These are phyloP conservation scores for Agrochola lota DNA, from an alignment of 2,888 invertebrate species.

Conservation along the genomic window DNA sequence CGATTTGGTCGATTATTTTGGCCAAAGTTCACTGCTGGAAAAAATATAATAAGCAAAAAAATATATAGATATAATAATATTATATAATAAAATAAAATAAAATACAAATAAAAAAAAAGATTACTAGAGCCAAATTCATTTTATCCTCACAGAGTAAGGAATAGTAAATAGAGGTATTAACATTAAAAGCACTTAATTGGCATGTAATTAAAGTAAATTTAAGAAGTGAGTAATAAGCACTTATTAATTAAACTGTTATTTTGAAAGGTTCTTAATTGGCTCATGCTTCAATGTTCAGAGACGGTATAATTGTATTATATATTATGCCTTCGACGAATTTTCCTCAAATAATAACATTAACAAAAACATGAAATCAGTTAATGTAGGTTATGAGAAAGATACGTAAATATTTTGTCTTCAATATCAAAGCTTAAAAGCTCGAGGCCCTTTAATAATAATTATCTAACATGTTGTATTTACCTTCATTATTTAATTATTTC, in stretches of 20 bases:
- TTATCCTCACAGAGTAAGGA: neutral
- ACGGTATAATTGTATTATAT: conserved; percentile 22
- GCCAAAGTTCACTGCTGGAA: neutral
- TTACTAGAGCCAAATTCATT: neutral
- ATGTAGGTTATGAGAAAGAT: neutral
- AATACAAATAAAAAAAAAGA: neutral
- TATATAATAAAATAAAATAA: too few relatives aligned
- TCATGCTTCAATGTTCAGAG: conserved; percentile 32
- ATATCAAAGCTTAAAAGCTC: conserved; percentile 23
- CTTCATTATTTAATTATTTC: neutral
- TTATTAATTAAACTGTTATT: conserved; percentile 1
- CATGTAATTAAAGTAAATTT: neutral
- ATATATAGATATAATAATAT: neutral
- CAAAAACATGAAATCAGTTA: conserved; percentile 17
- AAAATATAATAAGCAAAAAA: too few relatives aligned
- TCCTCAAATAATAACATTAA: conserved; percentile 11
- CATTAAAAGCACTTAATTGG: neutral
- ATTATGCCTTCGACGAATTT: conserved; percentile 9
- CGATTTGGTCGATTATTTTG: neutral
- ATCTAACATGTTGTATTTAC: neutral
- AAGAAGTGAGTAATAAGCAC: neutral
- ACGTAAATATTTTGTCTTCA: neutral
- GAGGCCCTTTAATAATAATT: conserved; percentile 20
- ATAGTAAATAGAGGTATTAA: neutral
- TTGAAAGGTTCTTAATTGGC: conserved; percentile 21